phyloP scores from a whole-genome alignment of 2,888 invertebrate genomes.

The Argyra leucocephala region DNA sequence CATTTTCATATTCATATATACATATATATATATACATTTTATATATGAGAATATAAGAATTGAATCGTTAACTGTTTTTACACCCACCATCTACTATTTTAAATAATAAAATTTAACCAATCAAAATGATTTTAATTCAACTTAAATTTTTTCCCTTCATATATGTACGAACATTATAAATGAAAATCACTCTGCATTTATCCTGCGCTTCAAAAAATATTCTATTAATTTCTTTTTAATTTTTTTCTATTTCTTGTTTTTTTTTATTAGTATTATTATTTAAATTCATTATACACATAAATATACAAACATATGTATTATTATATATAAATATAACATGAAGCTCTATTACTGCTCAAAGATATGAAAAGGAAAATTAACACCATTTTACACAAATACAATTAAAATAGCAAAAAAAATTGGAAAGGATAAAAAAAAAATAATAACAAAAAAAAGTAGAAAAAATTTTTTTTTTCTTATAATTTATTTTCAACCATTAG shows the following conservation, averaged over 20 bases:
- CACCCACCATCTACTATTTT: background rate
- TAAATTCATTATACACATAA: too few relatives aligned
- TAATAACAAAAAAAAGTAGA: background rate
- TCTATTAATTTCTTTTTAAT: too few relatives aligned
- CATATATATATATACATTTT: background rate
- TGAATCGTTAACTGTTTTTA: background rate
- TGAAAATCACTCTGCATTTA: too few relatives aligned
- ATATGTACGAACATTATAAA: too few relatives aligned
- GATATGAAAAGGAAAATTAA: background rate
- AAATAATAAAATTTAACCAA: background rate
- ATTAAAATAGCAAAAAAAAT: background rate
- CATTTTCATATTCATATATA: background rate
- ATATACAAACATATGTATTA: too few relatives aligned
- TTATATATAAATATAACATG: too few relatives aligned
- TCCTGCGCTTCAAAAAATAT: too few relatives aligned
- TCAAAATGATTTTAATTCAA: background rate
- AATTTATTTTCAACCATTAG: background rate
- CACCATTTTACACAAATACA: constrained; percentile 1
- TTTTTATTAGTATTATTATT: too few relatives aligned
- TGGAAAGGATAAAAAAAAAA: background rate
- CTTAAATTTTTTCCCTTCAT: too few relatives aligned
- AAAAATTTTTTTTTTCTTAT: background rate
- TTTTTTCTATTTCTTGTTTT: too few relatives aligned
- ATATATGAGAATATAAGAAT: background rate
- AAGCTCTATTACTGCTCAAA: too few relatives aligned